phyloP scores from a whole-genome alignment of 2,113 vertebrate genomes.

The Caloenas nicobarica region DNA sequence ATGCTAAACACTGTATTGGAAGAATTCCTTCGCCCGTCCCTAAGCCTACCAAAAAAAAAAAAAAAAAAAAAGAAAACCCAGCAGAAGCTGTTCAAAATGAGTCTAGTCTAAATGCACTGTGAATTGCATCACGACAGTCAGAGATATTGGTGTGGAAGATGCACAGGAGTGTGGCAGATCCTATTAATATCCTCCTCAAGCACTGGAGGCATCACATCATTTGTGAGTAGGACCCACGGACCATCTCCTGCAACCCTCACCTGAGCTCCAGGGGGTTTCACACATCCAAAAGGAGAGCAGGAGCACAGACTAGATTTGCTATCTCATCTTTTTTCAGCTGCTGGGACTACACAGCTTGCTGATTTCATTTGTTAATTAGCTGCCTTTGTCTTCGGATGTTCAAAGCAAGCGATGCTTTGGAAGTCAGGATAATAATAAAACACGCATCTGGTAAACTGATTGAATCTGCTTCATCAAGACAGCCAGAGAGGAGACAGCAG shows the following conservation, averaged over 20 bases:
- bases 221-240: accelerated
- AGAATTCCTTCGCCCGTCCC: background rate
- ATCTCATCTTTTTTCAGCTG: background rate
- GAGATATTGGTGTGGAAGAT: background rate
- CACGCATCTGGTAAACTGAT: background rate
- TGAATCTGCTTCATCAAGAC: background rate
- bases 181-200: accelerated
- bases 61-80: background rate
- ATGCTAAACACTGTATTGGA: background rate
- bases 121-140: accelerated
- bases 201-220: accelerated
- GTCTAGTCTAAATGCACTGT: background rate
- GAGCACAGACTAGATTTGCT: background rate
- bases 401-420: background rate
- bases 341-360: slow-evolving; percentile 1
- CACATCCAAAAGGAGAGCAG: accelerated
- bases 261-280: background rate
- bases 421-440: slow-evolving; percentile 13
- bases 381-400: slow-evolving; percentile 24
- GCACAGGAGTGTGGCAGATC: background rate
- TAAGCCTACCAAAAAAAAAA: background rate
- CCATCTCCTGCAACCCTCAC: background rate
- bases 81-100: background rate
- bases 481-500: background rate
- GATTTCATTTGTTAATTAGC: slow-evolving; percentile 39